phyloP scores from a whole-genome alignment of 2,888 invertebrate genomes.

The Lithodes maja region DNA sequence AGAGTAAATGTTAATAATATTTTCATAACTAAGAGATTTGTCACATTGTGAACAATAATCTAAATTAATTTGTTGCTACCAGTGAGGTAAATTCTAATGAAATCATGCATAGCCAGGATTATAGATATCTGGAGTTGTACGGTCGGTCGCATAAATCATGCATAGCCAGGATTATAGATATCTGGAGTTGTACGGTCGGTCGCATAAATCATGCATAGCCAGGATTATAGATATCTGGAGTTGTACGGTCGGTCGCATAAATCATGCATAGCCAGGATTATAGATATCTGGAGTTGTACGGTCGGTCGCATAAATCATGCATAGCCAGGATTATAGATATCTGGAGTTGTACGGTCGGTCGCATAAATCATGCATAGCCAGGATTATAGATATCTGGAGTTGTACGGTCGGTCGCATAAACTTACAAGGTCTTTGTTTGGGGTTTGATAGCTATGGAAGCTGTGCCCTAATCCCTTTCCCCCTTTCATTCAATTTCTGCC shows the following conservation, averaged over 20 bases:
- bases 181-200: no score
- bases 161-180: no score
- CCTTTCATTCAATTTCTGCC: not conserved
- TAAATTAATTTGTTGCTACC: not conserved
- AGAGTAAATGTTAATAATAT: not conserved
- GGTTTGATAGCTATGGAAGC: conserved; percentile 19
- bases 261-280: no score
- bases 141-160: conserved; percentile 8
- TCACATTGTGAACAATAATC: conserved; percentile 2
- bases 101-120: conserved; percentile 11
- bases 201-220: no score
- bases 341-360: not conserved
- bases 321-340: no score
- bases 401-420: not conserved
- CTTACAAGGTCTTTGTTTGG: conserved; percentile 21
- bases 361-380: not conserved
- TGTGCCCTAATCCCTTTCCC: not conserved
- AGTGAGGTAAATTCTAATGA: conserved; percentile 23
- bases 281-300: no score
- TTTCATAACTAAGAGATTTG: not conserved
- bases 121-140: conserved; percentile 6
- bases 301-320: no score
- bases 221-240: no score
- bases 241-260: no score
- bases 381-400: no score